Percentiles rank a stretch among this genome's conserved stretches.
These are phyloP conservation scores for cat (Felis catus) DNA, from an alignment of 2,113 vertebrate genomes.

Conservation along the genomic window F.catus_Fca126_mat1.0 CM031412.1:154594001-154594500, in stretches of 20 bases:
- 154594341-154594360: neutral
- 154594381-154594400: neutral
- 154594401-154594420: neutral
- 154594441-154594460: neutral
- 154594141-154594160: neutral
- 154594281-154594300: neutral
- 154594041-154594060: constrained; percentile 56
- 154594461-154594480: neutral
- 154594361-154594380: neutral
- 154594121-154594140: neutral
- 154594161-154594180: neutral
- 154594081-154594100: constrained; percentile 10
- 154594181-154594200: neutral
- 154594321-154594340: neutral
- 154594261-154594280: neutral
- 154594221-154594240: neutral
- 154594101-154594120: constrained; percentile 43
- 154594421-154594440: neutral
- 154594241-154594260: neutral
- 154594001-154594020: neutral
- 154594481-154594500: neutral
- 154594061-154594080: constrained; percentile 57
- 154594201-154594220: neutral
- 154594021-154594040: constrained; percentile 41
- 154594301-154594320: neutral